Conservation (phyloP, 2,113 vertebrate genomes). For the Onychostoma macrolepis region DNA sequence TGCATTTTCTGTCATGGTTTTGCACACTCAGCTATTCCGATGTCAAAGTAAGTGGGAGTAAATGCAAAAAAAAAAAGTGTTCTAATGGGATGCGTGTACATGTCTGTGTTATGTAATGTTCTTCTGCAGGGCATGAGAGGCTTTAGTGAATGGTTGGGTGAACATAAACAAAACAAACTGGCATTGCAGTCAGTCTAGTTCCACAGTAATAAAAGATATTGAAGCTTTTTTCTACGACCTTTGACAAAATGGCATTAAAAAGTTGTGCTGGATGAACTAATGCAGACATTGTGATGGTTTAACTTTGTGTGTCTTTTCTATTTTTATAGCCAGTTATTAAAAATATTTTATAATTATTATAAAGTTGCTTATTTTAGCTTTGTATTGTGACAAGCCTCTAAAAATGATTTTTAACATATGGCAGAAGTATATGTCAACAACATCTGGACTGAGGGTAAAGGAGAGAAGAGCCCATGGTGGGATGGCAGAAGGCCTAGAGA, state of each 20-base stretch:
- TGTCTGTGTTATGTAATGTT: neutral
- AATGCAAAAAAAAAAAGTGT: neutral
- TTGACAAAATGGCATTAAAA: neutral
- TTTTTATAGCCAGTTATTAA: neutral
- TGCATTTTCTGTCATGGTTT: neutral
- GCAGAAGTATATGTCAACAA: neutral
- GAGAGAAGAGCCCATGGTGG: neutral
- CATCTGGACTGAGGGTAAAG: slow-evolving; percentile 9
- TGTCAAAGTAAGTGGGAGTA: neutral
- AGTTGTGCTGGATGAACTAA: neutral
- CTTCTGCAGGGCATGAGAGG: neutral
- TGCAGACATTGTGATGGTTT: neutral
- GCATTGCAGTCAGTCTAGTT: neutral
- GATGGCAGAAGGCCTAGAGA: neutral
- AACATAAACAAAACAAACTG: neutral
- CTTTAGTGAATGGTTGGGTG: neutral
- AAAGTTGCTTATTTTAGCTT: neutral
- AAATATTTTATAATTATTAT: neutral
- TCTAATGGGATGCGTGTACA: neutral
- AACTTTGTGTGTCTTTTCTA: neutral
- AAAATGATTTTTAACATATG: neutral
- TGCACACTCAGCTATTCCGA: neutral
- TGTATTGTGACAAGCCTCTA: neutral
- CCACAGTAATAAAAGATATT: neutral
- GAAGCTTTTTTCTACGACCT: neutral